These are phyloP conservation scores for Danio choprae DNA, from an alignment of 2,797 vertebrate species.

Conservation along the genomic window DNA sequence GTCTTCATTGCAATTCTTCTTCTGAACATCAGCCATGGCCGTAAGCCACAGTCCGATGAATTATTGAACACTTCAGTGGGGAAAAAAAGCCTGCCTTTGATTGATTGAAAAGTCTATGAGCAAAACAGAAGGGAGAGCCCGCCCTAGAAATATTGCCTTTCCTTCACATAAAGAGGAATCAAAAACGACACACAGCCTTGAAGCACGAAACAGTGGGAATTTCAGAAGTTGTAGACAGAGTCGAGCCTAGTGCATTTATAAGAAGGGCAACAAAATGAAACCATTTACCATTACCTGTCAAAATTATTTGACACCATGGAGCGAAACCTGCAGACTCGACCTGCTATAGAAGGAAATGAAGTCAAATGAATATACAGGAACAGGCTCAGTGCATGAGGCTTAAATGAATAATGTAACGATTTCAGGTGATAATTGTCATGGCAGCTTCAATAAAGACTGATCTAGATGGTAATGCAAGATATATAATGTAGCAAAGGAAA, in stretches of 20 bases:
- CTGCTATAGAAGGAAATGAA: constrained; percentile 14
- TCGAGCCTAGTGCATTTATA: constrained; percentile 36
- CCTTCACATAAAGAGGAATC: constrained; percentile 49
- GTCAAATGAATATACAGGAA: constrained; percentile 35
- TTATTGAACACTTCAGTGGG: constrained; percentile 67
- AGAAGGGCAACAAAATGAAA: constrained; percentile 55
- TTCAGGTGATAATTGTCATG: constrained; percentile 10
- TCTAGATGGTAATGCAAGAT: background rate
- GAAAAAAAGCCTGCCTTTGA: constrained; percentile 59
- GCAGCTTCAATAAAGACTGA: constrained; percentile 14
- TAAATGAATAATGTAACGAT: constrained; percentile 22
- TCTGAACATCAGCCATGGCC: constrained; percentile 68
- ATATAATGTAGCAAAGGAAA: background rate
- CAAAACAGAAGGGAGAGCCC: constrained; percentile 57
- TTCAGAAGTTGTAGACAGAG: constrained; percentile 48
- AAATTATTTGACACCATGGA: constrained; percentile 55
- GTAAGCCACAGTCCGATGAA: constrained; percentile 69
- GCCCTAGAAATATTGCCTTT: constrained; percentile 57
- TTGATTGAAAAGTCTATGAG: constrained; percentile 65
- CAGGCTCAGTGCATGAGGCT: constrained; percentile 17
- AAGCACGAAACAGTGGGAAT: constrained; percentile 48
- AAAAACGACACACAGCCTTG: constrained; percentile 53
- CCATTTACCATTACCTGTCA: constrained; percentile 57
- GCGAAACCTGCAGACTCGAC: constrained; percentile 36
- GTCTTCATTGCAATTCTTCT: constrained; percentile 61